phyloP scores from a whole-genome alignment of 1,140 invertebrate genomes.

The Bombus sibiricus region DNA sequence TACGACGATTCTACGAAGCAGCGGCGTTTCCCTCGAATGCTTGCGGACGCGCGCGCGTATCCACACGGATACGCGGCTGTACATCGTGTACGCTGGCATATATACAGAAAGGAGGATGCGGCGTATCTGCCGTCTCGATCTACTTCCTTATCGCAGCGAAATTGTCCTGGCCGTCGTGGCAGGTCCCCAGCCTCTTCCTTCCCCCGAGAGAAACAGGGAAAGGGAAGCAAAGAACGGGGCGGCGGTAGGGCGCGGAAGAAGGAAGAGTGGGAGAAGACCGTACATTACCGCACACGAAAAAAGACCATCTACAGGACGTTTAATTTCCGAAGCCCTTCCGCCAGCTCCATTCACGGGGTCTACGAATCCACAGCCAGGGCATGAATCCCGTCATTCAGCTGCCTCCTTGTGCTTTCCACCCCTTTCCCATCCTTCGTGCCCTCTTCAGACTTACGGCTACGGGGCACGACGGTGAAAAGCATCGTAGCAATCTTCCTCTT shows the following conservation, averaged over 20 bases:
- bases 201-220: slow-evolving; percentile 7
- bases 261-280: slow-evolving; percentile 68
- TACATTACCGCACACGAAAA: slow-evolving; percentile 79
- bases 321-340: slow-evolving; percentile 83
- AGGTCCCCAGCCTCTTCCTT: slow-evolving; percentile 56
- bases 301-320: slow-evolving; percentile 80
- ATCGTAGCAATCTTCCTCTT: slow-evolving; percentile 53
- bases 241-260: slow-evolving; percentile 37
- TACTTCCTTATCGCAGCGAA: slow-evolving; percentile 77
- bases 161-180: slow-evolving; percentile 73
- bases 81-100: neutral
- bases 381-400: slow-evolving; percentile 79
- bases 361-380: slow-evolving; percentile 64
- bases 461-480: slow-evolving; percentile 69
- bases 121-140: slow-evolving; percentile 72
- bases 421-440: slow-evolving; percentile 37
- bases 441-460: slow-evolving; percentile 71
- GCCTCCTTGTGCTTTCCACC: slow-evolving; percentile 13
- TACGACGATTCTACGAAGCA: neutral
- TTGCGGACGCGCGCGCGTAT: neutral
- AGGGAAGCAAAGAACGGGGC: slow-evolving; percentile 31
- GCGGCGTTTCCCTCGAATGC: neutral
- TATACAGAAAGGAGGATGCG: slow-evolving; percentile 44
- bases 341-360: slow-evolving; percentile 79
- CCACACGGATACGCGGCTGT: neutral